A percentile compares a stretch with the other conserved stretches of the same genome.
Evolutionary conservation across 2,888 invertebrate species (phyloP).

Genomic region (Ptycholaimellus sp.): DNA sequence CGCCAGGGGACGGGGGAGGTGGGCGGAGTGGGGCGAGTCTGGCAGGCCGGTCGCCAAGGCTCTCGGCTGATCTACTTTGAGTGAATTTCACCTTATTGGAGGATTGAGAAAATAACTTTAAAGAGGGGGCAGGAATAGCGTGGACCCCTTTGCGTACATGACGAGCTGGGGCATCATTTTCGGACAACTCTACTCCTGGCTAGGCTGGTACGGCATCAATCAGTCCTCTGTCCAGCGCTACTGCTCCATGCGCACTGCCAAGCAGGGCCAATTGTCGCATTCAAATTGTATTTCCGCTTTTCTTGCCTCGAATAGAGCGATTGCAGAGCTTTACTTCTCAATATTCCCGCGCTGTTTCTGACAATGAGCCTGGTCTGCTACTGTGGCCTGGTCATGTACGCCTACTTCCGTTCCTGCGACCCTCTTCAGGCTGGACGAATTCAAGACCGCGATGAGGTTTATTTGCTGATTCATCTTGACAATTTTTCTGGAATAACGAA

Average conservation of each 20-base stretch:
- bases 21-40: constrained; percentile 22
- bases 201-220: constrained; percentile 7
- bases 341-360: constrained; percentile 1
- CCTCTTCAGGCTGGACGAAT: constrained; percentile 10
- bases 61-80: constrained; percentile 10
- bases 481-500: neutral
- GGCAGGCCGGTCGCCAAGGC: constrained; percentile 19
- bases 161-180: constrained; percentile 1
- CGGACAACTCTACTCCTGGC: constrained; percentile 6
- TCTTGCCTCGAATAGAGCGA: neutral
- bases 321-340: constrained; percentile 3
- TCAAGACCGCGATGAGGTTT: constrained; percentile 9
- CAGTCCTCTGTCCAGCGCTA: constrained; percentile 7
- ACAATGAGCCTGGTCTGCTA: constrained; percentile 4
- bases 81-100: neutral
- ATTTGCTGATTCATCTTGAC: neutral
- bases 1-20: constrained; percentile 12
- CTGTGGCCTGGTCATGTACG: constrained; percentile 6
- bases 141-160: constrained; percentile 5
- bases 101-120: neutral
- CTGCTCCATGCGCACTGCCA: constrained; percentile 1
- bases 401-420: constrained; percentile 4
- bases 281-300: neutral
- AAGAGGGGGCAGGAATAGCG: neutral
- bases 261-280: constrained; percentile 1